Evolutionary conservation across 2,797 vertebrate species (phyloP), one percentile per base, ranked within the genome.

Genomic region (Tympanoctomys barrerae): DNA sequence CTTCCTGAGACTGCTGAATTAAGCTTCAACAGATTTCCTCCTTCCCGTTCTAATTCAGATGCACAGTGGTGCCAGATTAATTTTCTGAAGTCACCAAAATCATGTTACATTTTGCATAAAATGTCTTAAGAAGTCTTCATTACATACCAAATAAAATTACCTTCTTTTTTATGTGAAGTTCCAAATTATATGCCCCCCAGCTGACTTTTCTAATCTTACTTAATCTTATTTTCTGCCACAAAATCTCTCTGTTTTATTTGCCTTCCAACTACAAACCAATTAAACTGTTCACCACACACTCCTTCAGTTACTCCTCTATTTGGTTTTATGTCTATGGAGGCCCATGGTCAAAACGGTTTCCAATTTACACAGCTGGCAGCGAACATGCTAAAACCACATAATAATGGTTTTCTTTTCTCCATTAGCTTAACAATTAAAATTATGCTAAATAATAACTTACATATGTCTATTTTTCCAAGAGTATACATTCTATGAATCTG

Each of bases 191-290:
- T 96, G 59, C 95, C 36, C 85, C 83, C 46, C 92, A 87, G 88
- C 71, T 21, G n/a, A 82, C 80, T 96, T 96, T 97, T 93, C 89
- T 88, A 94, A 96, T 97, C 85, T 94, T 86, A 81, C 88, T 59
- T 96, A 95, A 96, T 96, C 94, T 86, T 91, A 94, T 97, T 95
- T 97, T 71, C 89, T 96, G 61, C 61, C 73, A 82, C 59, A 94
- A 21, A 91, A 89, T 92, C 82, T 91, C 49, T 90, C 93, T 92
- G 66, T 78, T 96, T 94, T 87, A 95, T 94, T 96, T 96, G 93
- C 36, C 88, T 97, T 90, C 77, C 87, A 87, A 91, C 81, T 96
- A 83, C 31, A 97, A 96, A 92, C 81, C 71, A 96, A 96, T 96
- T 95, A 91, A 94, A 96, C 52, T 71, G 7, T 82, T 91, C 81